These are phyloP conservation scores for Yponomeuta plumbellus DNA, from an alignment of 2,888 invertebrate genomes.

Conservation along the genomic window DNA sequence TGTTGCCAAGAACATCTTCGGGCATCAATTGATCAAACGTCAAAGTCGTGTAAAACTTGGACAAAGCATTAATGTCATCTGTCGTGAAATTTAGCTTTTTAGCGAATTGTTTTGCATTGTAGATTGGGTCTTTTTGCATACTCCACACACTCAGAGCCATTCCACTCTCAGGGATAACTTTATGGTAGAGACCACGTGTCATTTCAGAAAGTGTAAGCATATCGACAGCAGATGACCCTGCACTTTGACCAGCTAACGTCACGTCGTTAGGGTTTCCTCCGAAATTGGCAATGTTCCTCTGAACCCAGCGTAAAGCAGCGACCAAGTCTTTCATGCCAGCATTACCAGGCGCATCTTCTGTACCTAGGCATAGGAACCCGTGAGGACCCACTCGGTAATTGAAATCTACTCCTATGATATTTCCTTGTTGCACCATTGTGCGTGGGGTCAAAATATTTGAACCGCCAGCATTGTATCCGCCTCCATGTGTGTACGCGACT, in stretches of 20 bases:
- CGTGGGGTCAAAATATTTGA: slow-evolving; percentile 22
- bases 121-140: slow-evolving; percentile 11
- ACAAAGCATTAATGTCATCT: neutral
- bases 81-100: neutral
- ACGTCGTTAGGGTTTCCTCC: slow-evolving; percentile 21
- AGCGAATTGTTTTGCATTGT: slow-evolving; percentile 6
- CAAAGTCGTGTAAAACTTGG: neutral
- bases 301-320: slow-evolving; percentile 20
- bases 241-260: slow-evolving; percentile 21
- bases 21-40: slow-evolving; percentile 1
- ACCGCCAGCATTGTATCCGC: slow-evolving; percentile 29
- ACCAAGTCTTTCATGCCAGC: slow-evolving; percentile 22
- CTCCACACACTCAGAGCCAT: slow-evolving; percentile 12
- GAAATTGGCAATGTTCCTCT: slow-evolving; percentile 19
- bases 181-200: slow-evolving; percentile 18
- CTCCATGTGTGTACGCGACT: slow-evolving; percentile 36
- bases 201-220: slow-evolving; percentile 17
- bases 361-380: slow-evolving; percentile 18
- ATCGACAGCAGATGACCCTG: slow-evolving; percentile 18
- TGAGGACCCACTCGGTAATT: slow-evolving; percentile 17
- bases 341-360: slow-evolving; percentile 17
- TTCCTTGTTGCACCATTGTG: slow-evolving; percentile 21
- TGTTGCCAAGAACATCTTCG: neutral
- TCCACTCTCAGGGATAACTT: slow-evolving; percentile 19
- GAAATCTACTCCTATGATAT: slow-evolving; percentile 21